A percentile compares a stretch with the other conserved stretches of the same genome.
Evolutionary conservation across 2,888 invertebrate genomes (phyloP).

Genomic region (Sinelater perroti): DNA sequence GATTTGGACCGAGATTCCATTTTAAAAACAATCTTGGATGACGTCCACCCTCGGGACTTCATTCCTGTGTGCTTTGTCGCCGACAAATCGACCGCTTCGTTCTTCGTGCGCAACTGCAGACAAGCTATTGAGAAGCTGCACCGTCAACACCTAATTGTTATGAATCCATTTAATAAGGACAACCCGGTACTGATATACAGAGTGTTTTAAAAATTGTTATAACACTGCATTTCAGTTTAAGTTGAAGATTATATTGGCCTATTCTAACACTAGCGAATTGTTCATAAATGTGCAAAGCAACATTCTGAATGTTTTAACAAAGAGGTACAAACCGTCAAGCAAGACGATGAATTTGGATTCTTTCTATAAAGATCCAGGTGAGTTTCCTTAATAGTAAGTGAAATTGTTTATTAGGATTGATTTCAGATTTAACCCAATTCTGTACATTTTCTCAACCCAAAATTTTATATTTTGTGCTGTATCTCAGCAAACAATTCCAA

Average conservation of each 20-base stretch:
- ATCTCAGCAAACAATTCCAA: slow-evolving; percentile 49
- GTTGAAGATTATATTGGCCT: slow-evolving; percentile 59
- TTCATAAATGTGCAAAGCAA: slow-evolving; percentile 62
- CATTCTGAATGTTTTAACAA: slow-evolving; percentile 56
- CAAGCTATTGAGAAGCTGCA: slow-evolving; percentile 62
- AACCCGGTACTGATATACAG: slow-evolving; percentile 49
- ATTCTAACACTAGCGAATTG: slow-evolving; percentile 59
- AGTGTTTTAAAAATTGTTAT: too few relatives aligned
- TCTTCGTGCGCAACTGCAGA: slow-evolving; percentile 63
- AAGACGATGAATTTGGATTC: slow-evolving; percentile 58
- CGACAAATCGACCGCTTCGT: slow-evolving; percentile 55
- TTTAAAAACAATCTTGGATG: slow-evolving; percentile 59
- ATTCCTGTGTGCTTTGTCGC: slow-evolving; percentile 62
- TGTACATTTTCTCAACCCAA: slow-evolving; percentile 63
- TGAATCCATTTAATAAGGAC: slow-evolving; percentile 46
- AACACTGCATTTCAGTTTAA: slow-evolving; percentile 51
- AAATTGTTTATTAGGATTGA: too few relatives aligned
- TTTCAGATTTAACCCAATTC: slow-evolving; percentile 54
- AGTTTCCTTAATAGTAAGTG: slow-evolving; percentile 36
- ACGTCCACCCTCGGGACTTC: slow-evolving; percentile 62
- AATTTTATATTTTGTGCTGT: slow-evolving; percentile 61
- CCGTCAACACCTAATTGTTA: slow-evolving; percentile 58
- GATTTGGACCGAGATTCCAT: slow-evolving; percentile 55
- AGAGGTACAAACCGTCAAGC: slow-evolving; percentile 53
- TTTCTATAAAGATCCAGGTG: slow-evolving; percentile 61